phyloP scores from a whole-genome alignment of 2,113 vertebrate species.

The Oryzias woworae region DNA sequence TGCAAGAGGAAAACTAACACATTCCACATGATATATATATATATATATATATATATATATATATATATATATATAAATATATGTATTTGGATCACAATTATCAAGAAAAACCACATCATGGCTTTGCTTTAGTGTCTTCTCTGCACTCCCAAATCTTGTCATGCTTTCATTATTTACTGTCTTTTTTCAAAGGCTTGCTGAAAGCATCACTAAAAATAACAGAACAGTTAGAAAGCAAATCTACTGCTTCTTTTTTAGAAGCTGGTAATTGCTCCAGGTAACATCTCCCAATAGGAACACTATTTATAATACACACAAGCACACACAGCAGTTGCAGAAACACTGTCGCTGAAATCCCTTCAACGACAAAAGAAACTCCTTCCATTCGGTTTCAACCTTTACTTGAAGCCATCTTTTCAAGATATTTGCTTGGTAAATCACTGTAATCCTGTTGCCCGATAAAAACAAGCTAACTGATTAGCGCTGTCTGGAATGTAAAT shows the following conservation, averaged over 20 bases:
- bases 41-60: no score
- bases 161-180: no score
- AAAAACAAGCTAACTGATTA: conserved; percentile 33
- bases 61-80: no score
- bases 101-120: no score
- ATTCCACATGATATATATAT: no score
- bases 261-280: conserved; percentile 18
- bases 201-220: not conserved
- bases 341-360: not conserved
- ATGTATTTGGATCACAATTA: no score
- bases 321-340: not conserved
- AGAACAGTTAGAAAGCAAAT: not conserved
- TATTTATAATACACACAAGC: not conserved
- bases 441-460: conserved; percentile 23
- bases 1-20: no score
- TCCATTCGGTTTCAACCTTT: not conserved
- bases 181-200: not conserved
- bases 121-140: no score
- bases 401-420: not conserved
- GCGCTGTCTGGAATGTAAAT: conserved; percentile 38
- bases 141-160: no score
- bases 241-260: not conserved
- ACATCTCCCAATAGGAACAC: conserved; percentile 8
- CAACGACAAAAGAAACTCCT: not conserved
- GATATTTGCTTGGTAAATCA: conserved; percentile 14